Evolutionary conservation across 64 coral and sea anemone species (phyloP).

Genomic region (Hydrozoanthus tunicans): DNA sequence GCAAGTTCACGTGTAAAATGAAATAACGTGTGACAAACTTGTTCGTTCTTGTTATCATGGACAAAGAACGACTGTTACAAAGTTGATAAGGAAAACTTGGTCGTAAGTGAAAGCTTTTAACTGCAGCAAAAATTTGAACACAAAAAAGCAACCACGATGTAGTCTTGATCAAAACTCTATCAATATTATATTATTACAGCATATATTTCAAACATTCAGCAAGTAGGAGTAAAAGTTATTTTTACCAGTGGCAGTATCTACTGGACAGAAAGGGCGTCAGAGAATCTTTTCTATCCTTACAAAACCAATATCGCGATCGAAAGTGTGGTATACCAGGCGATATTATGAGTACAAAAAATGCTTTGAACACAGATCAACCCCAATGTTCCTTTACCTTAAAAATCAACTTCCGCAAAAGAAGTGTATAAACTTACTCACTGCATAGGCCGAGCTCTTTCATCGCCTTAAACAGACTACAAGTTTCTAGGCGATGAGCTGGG

Average conservation of each 20-base stretch:
- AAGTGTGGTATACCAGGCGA: not conserved
- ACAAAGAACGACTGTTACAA: too few relatives aligned
- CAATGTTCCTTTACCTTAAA: not conserved
- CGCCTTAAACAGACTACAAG: too few relatives aligned
- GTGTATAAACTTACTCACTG: too few relatives aligned
- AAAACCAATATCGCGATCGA: not conserved
- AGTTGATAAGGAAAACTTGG: not conserved
- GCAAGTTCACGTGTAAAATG: too few relatives aligned
- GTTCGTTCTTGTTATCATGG: too few relatives aligned
- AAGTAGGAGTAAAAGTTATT: not conserved
- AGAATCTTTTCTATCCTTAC: not conserved
- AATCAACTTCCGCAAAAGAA: not conserved
- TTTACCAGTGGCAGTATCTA: not conserved
- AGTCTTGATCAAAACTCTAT: not conserved
- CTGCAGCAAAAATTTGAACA: not conserved
- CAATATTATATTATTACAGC: not conserved
- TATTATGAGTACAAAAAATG: not conserved
- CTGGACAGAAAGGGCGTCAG: not conserved
- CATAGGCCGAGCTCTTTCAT: too few relatives aligned
- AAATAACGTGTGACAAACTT: too few relatives aligned
- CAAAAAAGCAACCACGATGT: not conserved
- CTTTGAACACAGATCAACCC: not conserved
- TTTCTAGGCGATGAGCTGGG: too few relatives aligned
- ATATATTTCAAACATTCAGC: constrained; percentile 1
- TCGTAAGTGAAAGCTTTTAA: not conserved